Percentiles rank a stretch among this genome's conserved stretches.
These are phyloP conservation scores for Tricholaema leucomelas DNA, from an alignment of 2,113 vertebrate species.

Conservation along the genomic window DNA sequence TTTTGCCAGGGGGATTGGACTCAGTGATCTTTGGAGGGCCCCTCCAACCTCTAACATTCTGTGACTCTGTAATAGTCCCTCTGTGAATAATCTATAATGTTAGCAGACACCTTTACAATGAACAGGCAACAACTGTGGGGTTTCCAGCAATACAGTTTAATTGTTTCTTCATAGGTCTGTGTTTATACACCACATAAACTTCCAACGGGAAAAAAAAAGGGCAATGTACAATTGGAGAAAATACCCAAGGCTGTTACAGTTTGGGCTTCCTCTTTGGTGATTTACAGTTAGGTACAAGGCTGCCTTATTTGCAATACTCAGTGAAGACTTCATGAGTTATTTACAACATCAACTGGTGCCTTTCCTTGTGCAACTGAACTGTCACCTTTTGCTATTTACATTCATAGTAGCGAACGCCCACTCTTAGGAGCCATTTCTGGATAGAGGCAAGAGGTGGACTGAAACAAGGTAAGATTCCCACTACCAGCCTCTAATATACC, in stretches of 20 bases:
- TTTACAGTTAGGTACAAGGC: conserved; percentile 32
- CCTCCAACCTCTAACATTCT: no score
- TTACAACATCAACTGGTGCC: conserved; percentile 17
- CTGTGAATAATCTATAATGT: not conserved
- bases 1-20: no score
- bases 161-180: conserved; percentile 30
- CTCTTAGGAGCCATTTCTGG: not conserved
- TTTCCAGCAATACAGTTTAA: conserved; percentile 44
- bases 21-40: no score
- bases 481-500: not conserved
- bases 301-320: not conserved
- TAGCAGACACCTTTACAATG: not conserved
- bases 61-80: not conserved
- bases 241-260: not conserved
- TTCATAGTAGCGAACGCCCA: not conserved
- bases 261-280: conserved; percentile 9
- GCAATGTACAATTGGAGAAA: conserved; percentile 12
- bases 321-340: conserved; percentile 3
- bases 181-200: conserved; percentile 57
- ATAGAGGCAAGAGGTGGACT: not conserved
- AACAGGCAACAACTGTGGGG: not conserved
- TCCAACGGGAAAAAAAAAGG: not conserved
- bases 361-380: not conserved
- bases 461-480: not conserved
- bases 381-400: not conserved